Percentiles rank a stretch among this genome's conserved stretches.
These are phyloP conservation scores for Drosophila infuscata DNA, from an alignment of 2,888 invertebrate species.

Conservation along the genomic window DNA sequence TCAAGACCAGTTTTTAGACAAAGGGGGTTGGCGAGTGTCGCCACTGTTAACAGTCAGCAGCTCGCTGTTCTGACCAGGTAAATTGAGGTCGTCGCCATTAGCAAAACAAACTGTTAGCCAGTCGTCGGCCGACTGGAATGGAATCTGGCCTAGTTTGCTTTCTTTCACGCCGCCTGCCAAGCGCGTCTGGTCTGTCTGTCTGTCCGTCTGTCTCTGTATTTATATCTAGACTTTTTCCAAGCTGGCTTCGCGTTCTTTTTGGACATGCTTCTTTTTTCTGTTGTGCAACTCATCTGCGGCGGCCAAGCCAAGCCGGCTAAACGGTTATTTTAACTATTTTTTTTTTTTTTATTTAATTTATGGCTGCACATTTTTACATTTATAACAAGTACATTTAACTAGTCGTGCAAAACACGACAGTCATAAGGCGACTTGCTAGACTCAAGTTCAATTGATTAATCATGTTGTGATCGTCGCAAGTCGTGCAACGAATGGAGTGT, in stretches of 20 bases:
- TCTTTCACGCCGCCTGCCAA: slow-evolving; percentile 69
- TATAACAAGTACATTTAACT: not conserved
- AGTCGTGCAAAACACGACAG: not conserved
- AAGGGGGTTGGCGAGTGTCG: slow-evolving; percentile 38
- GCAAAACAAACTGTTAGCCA: slow-evolving; percentile 72
- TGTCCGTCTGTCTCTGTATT: not conserved
- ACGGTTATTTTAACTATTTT: slow-evolving; percentile 23
- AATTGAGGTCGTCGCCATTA: slow-evolving; percentile 62
- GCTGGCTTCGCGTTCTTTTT: slow-evolving; percentile 49
- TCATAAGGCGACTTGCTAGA: not conserved
- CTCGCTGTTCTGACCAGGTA: slow-evolving; percentile 38
- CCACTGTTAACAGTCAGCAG: slow-evolving; percentile 10
- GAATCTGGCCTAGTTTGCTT: slow-evolving; percentile 79
- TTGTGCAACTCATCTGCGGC: slow-evolving; percentile 58
- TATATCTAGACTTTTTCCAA: slow-evolving; percentile 44
- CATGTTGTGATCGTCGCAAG: not conserved
- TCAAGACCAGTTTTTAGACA: slow-evolving; percentile 13
- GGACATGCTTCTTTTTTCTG: slow-evolving; percentile 39
- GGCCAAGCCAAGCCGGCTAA: slow-evolving; percentile 1
- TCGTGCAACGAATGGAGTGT: not conserved
- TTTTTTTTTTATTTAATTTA: not conserved
- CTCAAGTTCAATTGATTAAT: slow-evolving; percentile 6
- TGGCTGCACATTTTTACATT: not conserved
- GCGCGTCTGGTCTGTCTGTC: slow-evolving; percentile 35
- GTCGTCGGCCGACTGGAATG: slow-evolving; percentile 68